Base-by-base conservation (phyloP, 2,797 vertebrate species). In the Onychomys leucogaster region DNA sequence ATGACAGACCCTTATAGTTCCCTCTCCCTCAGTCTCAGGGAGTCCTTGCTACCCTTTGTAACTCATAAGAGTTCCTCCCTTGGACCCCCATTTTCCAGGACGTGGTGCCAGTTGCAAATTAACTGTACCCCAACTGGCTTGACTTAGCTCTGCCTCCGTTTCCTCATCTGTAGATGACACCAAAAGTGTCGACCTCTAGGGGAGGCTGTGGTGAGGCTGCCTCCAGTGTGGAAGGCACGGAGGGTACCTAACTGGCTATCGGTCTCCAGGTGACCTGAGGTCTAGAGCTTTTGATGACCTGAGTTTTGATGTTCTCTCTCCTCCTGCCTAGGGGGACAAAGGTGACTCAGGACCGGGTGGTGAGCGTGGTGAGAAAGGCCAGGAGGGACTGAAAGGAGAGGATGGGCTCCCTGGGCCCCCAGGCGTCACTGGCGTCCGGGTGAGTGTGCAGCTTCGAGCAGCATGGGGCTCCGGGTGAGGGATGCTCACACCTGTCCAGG, bases 281-380 rank as follows among this genome's bases (percentile, higher is more conserved):
- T n/a, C 6, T 59, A 46, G 69, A 37, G 3, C 61, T 43, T 75
- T 52, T n/a, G 21, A 57, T n/a, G 37, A 4, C 27, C 73, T 65
- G 29, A n/a, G 32, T 81, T 71, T 71, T 95, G 90, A 98, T 96
- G 96, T 65, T 63, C 91, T 77, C 16, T 55, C 69, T 92, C 41
- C 37, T 61, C 59, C 10, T 37, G 78, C 93, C 89, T 97, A 99
- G 99, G 99, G 99, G 89, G 99, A 99, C 97, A 99, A 99, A 95
- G 99, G 99, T 69, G 99, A 99, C 87, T 98, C 98, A 97, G 99
- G 99, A 57, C 99, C 98, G 52, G 99, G 99, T 81, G 99, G 99
- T 2, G 99, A 99, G 97, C 99, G 96, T 78, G 99, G 99, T 55
- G 99, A 99, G 97, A 99, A 99, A 97, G 99, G 99, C 94, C 98